Conservation (phyloP, 2,113 vertebrate genomes). For the Monarcha castaneiventris region DNA sequence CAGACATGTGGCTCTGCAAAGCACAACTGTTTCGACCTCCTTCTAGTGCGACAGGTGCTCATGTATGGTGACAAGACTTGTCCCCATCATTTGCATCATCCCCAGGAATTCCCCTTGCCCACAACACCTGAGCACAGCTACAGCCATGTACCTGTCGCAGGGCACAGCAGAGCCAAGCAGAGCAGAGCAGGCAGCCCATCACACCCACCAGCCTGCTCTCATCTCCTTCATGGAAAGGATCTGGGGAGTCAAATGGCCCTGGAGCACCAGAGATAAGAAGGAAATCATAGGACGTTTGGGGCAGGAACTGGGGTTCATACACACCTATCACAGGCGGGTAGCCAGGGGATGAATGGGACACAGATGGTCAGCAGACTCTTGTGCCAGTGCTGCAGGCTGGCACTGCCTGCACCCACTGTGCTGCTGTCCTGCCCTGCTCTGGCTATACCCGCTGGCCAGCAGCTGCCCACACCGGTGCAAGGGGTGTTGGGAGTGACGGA, state of each 20-base stretch:
- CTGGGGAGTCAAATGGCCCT: not conserved
- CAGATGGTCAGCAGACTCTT: not conserved
- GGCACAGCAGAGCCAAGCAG: not conserved
- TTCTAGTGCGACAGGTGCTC: fast-evolving
- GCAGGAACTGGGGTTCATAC: not conserved
- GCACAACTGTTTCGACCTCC: not conserved
- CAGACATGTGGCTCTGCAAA: not conserved
- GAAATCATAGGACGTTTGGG: not conserved
- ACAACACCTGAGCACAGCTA: not conserved
- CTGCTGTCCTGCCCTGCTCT: not conserved
- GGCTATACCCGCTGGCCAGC: not conserved
- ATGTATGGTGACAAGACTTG: fast-evolving
- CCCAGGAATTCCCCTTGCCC: not conserved
- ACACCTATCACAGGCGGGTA: fast-evolving
- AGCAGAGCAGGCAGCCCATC: not conserved
- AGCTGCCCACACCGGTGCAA: not conserved
- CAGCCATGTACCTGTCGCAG: not conserved
- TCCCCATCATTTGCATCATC: not conserved
- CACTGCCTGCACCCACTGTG: fast-evolving
- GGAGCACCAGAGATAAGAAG: not conserved
- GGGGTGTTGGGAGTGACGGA: fast-evolving
- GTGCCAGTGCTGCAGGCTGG: not conserved
- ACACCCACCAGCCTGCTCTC: not conserved
- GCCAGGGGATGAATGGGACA: not conserved
- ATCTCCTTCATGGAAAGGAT: not conserved